Percentiles rank a stretch among this genome's conserved stretches.
phyloP scores from a whole-genome alignment of 2,113 vertebrate species.

The Labeo catla region DNA sequence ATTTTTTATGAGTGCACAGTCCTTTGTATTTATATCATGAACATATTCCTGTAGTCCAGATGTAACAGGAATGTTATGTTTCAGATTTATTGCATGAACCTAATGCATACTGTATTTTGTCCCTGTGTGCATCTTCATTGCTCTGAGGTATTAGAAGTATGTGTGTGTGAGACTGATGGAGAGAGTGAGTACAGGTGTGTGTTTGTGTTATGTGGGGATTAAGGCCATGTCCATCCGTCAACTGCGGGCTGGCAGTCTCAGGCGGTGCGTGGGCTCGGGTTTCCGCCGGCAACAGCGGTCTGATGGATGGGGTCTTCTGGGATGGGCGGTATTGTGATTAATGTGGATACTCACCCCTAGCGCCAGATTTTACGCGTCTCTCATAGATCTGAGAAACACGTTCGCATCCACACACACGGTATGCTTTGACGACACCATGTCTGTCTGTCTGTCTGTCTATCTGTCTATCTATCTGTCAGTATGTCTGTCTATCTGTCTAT shows the following conservation, averaged over 20 bases:
- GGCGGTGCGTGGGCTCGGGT: slow-evolving; percentile 71
- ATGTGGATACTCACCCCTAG: slow-evolving; percentile 67
- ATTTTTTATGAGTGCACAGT: not conserved
- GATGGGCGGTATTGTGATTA: slow-evolving; percentile 77
- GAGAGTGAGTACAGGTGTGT: slow-evolving; percentile 42
- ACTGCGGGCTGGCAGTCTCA: slow-evolving; percentile 69
- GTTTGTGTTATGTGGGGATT: slow-evolving; percentile 37
- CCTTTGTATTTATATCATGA: not conserved
- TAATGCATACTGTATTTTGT: slow-evolving; percentile 13
- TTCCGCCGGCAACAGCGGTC: slow-evolving; percentile 64
- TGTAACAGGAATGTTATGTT: slow-evolving; percentile 6
- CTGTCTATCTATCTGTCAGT: not conserved
- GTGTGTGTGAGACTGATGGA: slow-evolving; percentile 20
- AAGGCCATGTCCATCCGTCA: slow-evolving; percentile 67
- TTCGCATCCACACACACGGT: slow-evolving; percentile 39
- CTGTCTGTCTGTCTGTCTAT: not conserved
- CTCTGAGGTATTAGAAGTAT: slow-evolving; percentile 17
- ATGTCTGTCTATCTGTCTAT: not conserved
- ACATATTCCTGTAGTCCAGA: not conserved
- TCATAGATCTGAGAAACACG: slow-evolving; percentile 68
- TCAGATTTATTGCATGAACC: slow-evolving; percentile 7
- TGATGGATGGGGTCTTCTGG: slow-evolving; percentile 78
- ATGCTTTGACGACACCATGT: slow-evolving; percentile 25
- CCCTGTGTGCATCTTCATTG: slow-evolving; percentile 11
- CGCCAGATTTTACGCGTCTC: slow-evolving; percentile 61